Percentiles rank a stretch among this genome's conserved stretches.
These are phyloP conservation scores for Tretioscincus oriximinensis DNA, from an alignment of 2,113 vertebrate species.

Conservation along the genomic window DNA sequence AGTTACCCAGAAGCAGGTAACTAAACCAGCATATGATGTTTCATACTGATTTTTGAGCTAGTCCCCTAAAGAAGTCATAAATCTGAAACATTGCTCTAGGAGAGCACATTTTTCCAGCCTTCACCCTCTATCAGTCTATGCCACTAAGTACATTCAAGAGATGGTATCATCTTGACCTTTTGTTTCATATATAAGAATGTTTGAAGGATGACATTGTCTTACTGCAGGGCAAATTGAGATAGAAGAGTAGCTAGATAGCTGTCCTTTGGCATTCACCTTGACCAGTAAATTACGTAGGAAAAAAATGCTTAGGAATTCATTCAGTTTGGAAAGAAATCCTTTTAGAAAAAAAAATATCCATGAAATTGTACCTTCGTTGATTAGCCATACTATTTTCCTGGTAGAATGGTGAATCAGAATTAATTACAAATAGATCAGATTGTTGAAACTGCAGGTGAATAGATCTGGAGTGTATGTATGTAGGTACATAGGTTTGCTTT, in stretches of 20 bases:
- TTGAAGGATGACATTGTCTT: background rate
- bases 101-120: background rate
- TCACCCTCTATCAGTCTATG: background rate
- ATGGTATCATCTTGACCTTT: background rate
- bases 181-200: background rate
- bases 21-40: background rate
- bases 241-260: background rate
- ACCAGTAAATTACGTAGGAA: background rate
- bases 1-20: background rate
- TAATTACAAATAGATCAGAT: slow-evolving; percentile 35
- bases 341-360: background rate
- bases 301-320: background rate
- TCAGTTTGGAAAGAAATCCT: slow-evolving; percentile 19
- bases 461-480: background rate
- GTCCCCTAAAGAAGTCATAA: background rate
- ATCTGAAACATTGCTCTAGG: background rate
- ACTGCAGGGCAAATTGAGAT: background rate
- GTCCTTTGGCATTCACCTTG: background rate
- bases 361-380: background rate
- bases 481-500: background rate
- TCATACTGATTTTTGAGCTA: background rate
- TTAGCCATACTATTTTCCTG: slow-evolving; percentile 23
- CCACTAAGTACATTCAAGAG: background rate
- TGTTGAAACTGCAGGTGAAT: background rate
- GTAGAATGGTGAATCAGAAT: slow-evolving; percentile 8